Evolutionary conservation across 2,113 vertebrate species (phyloP).

Genomic region (Rhabdomys dilectus): DNA sequence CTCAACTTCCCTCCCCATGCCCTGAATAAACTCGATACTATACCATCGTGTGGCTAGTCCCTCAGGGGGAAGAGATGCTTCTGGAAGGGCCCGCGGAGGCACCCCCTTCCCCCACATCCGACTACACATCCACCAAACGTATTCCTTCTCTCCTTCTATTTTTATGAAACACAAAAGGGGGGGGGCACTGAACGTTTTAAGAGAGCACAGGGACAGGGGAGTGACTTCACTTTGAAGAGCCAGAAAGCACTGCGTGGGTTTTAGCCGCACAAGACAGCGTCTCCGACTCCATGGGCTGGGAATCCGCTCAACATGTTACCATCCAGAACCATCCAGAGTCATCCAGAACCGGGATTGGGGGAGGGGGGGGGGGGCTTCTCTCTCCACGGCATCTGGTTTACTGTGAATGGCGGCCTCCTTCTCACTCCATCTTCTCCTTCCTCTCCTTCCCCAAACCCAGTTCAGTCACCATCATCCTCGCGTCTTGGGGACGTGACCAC

Average conservation of each 20-base stretch:
- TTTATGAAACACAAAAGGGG: too few relatives aligned
- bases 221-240: not conserved
- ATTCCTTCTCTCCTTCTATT: too few relatives aligned
- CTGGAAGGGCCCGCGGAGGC: too few relatives aligned
- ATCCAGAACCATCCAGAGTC: accelerated
- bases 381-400: not conserved
- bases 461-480: not conserved
- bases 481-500: not conserved
- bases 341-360: too few relatives aligned
- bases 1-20: too few relatives aligned
- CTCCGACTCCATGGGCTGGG: accelerated
- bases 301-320: accelerated
- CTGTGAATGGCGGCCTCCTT: accelerated
- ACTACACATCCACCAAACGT: too few relatives aligned
- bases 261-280: accelerated
- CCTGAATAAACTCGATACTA: too few relatives aligned
- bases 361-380: too few relatives aligned
- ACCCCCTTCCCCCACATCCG: too few relatives aligned
- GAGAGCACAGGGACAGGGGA: not conserved
- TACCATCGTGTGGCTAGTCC: too few relatives aligned
- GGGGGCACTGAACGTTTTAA: not conserved
- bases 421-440: not conserved
- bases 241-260: not conserved
- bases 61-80: too few relatives aligned
- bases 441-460: not conserved